Base-by-base conservation (phyloP, 1,140 invertebrate species). In the Drosophila pandora region DNA sequence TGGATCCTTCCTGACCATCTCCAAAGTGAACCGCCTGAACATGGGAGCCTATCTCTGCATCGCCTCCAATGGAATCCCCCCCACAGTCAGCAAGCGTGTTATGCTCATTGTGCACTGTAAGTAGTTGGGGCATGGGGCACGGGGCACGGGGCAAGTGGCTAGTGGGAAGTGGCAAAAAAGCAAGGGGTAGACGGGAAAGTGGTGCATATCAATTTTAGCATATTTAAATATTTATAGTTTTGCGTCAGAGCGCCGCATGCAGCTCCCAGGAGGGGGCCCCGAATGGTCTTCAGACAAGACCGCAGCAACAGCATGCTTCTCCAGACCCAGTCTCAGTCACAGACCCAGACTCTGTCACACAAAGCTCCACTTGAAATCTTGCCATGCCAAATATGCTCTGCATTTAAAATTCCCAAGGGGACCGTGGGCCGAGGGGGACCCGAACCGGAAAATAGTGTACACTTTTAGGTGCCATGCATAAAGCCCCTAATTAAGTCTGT, bases 1-100 rank as follows among this genome's bases (percentile, higher is more conserved):
- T 58, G 96, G 96, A 22, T 93, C 95, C 13, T 92, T 94, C 56
- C 93, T 98, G 79, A 95, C 95, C 79, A 94, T 98, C 71, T 94
- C 94, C 25, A 95, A 96, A 93, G 96, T 97, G 39, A 97, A 96
- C 79, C 94, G 97, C 45, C 93, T 97, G 23, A 96, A 98, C 87
- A 98, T 98, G 97, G 97, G 96, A 41, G 95, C 96, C 17, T 97
- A 97, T 92, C 93, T 98, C 21, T 98, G 97, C 92, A 97, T 98
- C 70, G 96, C 96, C 34, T 94, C 94, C 28, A 97, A 97, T 85
- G 96, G 96, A 12, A 95, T 97, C 2, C 96, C 96, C 32, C 97
- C 97, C 13, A 95, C 96, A 4, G 96, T 97, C 79, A 97, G 96
- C 93, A 97, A 97, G 92, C 93, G 97, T 82, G 96, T 98, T 76